Evolutionary conservation across 1,140 invertebrate species (phyloP), one percentile per base, ranked within the genome.

Genomic region (Chironomus striatipennis): DNA sequence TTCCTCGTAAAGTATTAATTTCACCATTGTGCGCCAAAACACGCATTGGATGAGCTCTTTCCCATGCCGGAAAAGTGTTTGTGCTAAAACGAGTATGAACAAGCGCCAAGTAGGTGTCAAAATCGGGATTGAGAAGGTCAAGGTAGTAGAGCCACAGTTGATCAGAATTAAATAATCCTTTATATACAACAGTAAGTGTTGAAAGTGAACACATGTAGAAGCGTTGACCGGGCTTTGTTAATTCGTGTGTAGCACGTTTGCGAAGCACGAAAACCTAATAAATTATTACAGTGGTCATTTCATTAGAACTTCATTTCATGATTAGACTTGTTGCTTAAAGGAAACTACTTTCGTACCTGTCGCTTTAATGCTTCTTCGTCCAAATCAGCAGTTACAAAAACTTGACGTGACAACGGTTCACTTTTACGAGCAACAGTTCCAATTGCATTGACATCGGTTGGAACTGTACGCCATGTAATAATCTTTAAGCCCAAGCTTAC

Each of bases 11-110:
- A 6, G 97, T 99, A 84, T 99, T 99, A 80, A 99, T 99, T 86
- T 99, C 98, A 73, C 98, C 98, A 86, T 99, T 99, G 85, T 99
- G 98, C 75, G 97, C 97, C 75, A 99, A 85, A 75, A 96, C 89
- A 81, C 97, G 90, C 79, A 98, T 86, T n/a, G 98, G 98, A 86
- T 99, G 98, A 12, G 98, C 97, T 79, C 97, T 88, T 83, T 98
- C 97, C 98, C 98, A 99, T 80, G 93, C 97, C 7, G 98, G 98
- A 80, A 99, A 99, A 18, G 98, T 99, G 83, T 99, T 99, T 72
- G 98, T 99, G 2, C 96, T 98, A 85, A 99, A 99, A 76, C 88
- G 86, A 18, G 97, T 98, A 82, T 99, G 98, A 1, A 99, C 96
- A 79, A 99, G 83, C 21, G 97, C 95, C 79, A 99, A 80, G 81